These are phyloP conservation scores for Pheosia gnoma DNA, from an alignment of 2,888 invertebrate genomes.

Conservation along the genomic window DNA sequence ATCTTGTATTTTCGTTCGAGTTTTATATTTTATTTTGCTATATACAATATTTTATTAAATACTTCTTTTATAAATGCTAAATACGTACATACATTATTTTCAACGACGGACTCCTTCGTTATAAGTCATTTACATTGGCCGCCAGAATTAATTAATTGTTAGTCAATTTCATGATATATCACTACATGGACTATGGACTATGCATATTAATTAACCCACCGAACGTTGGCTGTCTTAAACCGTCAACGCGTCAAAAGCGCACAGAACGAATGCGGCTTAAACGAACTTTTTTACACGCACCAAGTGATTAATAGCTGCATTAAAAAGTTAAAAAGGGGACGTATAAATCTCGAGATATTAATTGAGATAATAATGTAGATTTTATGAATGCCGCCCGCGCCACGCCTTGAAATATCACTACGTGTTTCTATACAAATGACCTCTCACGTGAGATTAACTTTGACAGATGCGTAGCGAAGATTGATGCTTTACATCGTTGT, in stretches of 20 bases:
- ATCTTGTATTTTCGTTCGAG: too few relatives aligned
- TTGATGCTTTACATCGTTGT: conserved; percentile 58
- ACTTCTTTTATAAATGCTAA: too few relatives aligned
- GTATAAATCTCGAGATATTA: conserved; percentile 60
- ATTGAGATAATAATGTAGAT: conserved; percentile 65
- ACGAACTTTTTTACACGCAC: conserved; percentile 48
- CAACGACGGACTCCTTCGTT: too few relatives aligned
- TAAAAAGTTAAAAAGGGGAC: conserved; percentile 58
- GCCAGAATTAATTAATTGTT: background rate
- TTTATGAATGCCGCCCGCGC: conserved; percentile 48
- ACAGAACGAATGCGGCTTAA: conserved; percentile 35
- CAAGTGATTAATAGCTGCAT: conserved; percentile 55
- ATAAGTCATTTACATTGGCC: too few relatives aligned
- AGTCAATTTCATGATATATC: background rate
- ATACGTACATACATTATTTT: too few relatives aligned
- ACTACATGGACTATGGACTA: background rate
- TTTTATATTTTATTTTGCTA: too few relatives aligned
- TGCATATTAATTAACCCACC: conserved; percentile 36
- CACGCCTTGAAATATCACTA: conserved; percentile 44
- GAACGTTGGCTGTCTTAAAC: conserved; percentile 34
- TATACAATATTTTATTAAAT: too few relatives aligned
- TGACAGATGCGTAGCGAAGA: conserved; percentile 47
- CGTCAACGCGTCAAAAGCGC: conserved; percentile 47
- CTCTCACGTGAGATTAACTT: conserved; percentile 35
- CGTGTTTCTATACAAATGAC: conserved; percentile 46